These are phyloP conservation scores for Spinus pinus DNA, from an alignment of 2,797 vertebrate species.

Conservation along the genomic window DNA sequence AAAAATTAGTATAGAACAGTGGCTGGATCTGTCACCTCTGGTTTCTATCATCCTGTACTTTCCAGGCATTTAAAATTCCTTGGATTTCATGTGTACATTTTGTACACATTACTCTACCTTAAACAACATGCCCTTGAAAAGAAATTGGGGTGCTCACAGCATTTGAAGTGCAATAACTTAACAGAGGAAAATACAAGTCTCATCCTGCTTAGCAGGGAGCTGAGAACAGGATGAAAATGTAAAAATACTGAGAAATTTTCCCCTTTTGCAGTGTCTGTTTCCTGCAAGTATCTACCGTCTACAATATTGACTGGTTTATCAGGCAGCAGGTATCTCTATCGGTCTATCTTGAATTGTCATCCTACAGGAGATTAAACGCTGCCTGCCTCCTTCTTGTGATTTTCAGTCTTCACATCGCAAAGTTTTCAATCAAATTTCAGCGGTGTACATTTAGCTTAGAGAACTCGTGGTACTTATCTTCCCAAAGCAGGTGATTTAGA, in stretches of 20 bases:
- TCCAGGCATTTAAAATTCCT: neutral
- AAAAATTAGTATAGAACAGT: neutral
- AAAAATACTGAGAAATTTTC: neutral
- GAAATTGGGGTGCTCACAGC: neutral
- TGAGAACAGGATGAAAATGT: neutral
- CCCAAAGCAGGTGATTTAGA: constrained; percentile 68
- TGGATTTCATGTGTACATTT: neutral
- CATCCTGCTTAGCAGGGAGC: neutral
- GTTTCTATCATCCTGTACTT: neutral
- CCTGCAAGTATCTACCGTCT: constrained; percentile 58
- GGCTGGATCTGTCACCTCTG: neutral
- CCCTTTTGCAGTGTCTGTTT: neutral
- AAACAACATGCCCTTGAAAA: neutral
- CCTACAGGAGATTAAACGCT: constrained; percentile 70
- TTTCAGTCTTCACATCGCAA: constrained; percentile 68
- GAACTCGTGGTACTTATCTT: constrained; percentile 67
- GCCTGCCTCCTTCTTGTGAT: constrained; percentile 70
- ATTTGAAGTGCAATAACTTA: neutral
- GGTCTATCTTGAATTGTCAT: constrained; percentile 72
- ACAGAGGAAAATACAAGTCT: neutral
- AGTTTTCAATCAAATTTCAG: constrained; percentile 76
- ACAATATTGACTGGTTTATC: constrained; percentile 73
- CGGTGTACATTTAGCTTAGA: constrained; percentile 61
- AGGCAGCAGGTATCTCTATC: constrained; percentile 67
- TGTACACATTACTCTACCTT: neutral